Base-by-base conservation (phyloP, 2,797 vertebrate species). In the Enteromius argenteus region DNA sequence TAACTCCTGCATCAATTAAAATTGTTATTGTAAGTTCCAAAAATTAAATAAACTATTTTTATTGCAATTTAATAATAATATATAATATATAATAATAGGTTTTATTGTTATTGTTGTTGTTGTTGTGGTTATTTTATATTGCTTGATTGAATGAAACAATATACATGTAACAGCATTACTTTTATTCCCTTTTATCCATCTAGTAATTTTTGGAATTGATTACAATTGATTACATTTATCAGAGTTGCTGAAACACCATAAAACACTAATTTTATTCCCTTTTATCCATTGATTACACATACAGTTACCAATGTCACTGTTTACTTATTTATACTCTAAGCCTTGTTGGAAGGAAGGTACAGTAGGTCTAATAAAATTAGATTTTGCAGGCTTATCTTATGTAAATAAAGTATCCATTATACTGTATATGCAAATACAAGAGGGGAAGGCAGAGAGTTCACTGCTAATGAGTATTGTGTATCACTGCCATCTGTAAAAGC, bases 391-490 rank as follows among this genome's bases (percentile, higher is more conserved):
- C 4, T 42, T 69, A 3, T 23, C 1, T 19, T 13, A 14, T 58
- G 35, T 53, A 60, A 53, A 79, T 68, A 11, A 72, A 30, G 23
- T 72, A 42, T 0, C 23, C 60, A 88, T 88, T 79, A 81, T 56
- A 27, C 27, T 27, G 27, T 27, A 75, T 72, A 79, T 84, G 79
- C 68, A 79, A 81, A 79, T 71, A 84, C 53, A 58, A 5, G 17
- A 39, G 8, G 17, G 67, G 21, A 62, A 62, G 72, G 72, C 58
- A 51, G 37, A 68, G 67, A 67, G 80, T 81, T 80, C 77, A 73
- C 37, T 27, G 5, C 32, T 85, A 83, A 85, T 87, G 68, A 87
- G 77, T 5, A 21, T 73, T 64, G 76, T 77, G 82, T 80, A 72
- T 86, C 83, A 72, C 15, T 80, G 46, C 74, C 67, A 83, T 74